Percentiles rank a stretch among this genome's conserved stretches.
phyloP scores from a whole-genome alignment of 2,797 vertebrate genomes.

The Pseudomugil gertrudae region DNA sequence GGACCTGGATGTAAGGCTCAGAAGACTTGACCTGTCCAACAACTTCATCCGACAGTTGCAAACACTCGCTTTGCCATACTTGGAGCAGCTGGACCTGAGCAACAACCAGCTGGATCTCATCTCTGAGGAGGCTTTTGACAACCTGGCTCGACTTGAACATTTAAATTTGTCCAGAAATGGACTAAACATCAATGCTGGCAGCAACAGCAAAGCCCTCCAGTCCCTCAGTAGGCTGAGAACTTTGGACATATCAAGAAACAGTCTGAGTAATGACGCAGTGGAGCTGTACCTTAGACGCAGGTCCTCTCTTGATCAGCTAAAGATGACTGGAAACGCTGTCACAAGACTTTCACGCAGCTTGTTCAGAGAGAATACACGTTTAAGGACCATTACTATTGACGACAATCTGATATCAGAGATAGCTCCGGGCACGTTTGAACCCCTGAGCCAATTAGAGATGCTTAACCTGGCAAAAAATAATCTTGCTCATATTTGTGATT shows the following conservation, averaged over 20 bases:
- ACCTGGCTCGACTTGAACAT: slow-evolving; percentile 72
- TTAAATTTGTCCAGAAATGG: slow-evolving; percentile 81
- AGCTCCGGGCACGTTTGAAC: slow-evolving; percentile 79
- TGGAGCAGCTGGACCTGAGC: slow-evolving; percentile 80
- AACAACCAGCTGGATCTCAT: slow-evolving; percentile 83
- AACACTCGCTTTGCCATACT: slow-evolving; percentile 67
- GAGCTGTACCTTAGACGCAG: slow-evolving; percentile 80
- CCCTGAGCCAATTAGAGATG: slow-evolving; percentile 69
- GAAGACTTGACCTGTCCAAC: slow-evolving; percentile 83
- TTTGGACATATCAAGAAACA: slow-evolving; percentile 83
- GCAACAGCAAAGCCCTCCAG: slow-evolving; percentile 74
- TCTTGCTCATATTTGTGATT: slow-evolving; percentile 81
- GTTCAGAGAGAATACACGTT: slow-evolving; percentile 69
- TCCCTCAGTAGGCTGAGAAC: slow-evolving; percentile 67
- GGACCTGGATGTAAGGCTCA: slow-evolving; percentile 71
- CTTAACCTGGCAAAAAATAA: slow-evolving; percentile 83
- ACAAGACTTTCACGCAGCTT: slow-evolving; percentile 69
- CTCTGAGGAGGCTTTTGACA: slow-evolving; percentile 73
- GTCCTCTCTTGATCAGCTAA: slow-evolving; percentile 74
- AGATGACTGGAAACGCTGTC: slow-evolving; percentile 79
- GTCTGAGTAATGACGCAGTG: slow-evolving; percentile 74
- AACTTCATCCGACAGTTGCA: slow-evolving; percentile 84
- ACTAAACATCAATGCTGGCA: slow-evolving; percentile 73
- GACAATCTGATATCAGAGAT: slow-evolving; percentile 82
- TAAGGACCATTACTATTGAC: slow-evolving; percentile 77